A percentile compares a stretch with the other conserved stretches of the same genome.
Evolutionary conservation across 1,140 invertebrate genomes (phyloP).

Genomic region (Lepidurus arcticus): DNA sequence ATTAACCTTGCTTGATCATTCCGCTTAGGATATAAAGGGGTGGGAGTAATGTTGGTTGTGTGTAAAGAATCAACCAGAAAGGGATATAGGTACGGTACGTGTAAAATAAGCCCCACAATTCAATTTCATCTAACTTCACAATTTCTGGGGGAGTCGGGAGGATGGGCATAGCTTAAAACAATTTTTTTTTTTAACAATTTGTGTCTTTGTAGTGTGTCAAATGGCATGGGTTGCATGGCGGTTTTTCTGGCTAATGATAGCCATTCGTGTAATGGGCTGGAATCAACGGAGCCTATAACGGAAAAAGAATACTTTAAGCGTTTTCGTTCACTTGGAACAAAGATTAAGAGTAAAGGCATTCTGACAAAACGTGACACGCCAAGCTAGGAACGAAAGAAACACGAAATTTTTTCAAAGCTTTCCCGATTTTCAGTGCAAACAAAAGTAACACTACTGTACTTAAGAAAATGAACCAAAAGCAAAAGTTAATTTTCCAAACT

Average conservation of each 20-base stretch:
- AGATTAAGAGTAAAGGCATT: too few species aligned
- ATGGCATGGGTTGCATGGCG: constrained; percentile 9
- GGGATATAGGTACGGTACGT: background rate
- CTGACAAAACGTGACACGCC: too few species aligned
- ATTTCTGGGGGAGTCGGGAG: background rate
- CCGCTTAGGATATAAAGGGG: background rate
- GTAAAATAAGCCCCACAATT: background rate
- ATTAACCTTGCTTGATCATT: background rate
- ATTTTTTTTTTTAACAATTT: background rate
- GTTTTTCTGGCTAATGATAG: constrained; percentile 14
- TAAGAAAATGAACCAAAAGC: too few species aligned
- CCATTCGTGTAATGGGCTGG: constrained; percentile 13
- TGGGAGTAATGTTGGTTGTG: background rate
- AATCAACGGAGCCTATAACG: constrained; percentile 6
- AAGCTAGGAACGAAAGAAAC: too few species aligned
- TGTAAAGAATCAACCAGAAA: background rate
- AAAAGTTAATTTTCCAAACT: too few species aligned
- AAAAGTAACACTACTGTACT: too few species aligned
- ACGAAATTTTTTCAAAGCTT: too few species aligned
- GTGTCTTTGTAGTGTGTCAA: constrained; percentile 1
- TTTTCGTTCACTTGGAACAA: background rate
- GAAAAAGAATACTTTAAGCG: background rate
- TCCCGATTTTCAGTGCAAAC: too few species aligned
- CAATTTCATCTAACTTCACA: background rate
- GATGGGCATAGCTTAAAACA: background rate